A percentile compares a stretch with the other conserved stretches of the same genome.
These are phyloP conservation scores for Dinoponera quadriceps DNA, from an alignment of 1,140 invertebrate genomes.

Conservation along the genomic window DNA sequence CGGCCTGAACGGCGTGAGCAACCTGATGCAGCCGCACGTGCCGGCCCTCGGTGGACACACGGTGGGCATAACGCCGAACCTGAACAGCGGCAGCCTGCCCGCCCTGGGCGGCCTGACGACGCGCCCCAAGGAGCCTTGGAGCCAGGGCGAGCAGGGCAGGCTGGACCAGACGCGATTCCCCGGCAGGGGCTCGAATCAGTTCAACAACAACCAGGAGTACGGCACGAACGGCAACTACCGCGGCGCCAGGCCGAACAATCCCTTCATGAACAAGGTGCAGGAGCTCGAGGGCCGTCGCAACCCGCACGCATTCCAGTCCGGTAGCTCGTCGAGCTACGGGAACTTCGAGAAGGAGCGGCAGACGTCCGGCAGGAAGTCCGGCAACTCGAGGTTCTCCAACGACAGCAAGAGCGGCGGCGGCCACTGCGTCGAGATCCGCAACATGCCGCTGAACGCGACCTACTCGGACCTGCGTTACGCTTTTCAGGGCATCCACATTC, in stretches of 20 bases:
- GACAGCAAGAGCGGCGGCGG: constrained; percentile 74
- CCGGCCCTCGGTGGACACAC: constrained; percentile 69
- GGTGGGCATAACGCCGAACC: constrained; percentile 61
- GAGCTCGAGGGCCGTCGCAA: constrained; percentile 87
- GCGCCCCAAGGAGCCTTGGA: constrained; percentile 75
- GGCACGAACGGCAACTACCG: constrained; percentile 67
- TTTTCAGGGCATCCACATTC: constrained; percentile 92
- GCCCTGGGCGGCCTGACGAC: constrained; percentile 36
- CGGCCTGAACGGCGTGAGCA: constrained; percentile 79
- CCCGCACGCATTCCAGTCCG: constrained; percentile 87
- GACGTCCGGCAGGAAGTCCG: constrained; percentile 65
- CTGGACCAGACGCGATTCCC: constrained; percentile 75
- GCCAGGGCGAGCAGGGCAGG: constrained; percentile 66
- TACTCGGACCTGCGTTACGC: constrained; percentile 93
- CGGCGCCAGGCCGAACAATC: constrained; percentile 70
- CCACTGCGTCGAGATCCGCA: constrained; percentile 90
- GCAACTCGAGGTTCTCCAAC: constrained; percentile 68
- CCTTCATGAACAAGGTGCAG: constrained; percentile 83
- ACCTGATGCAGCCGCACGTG: constrained; percentile 75
- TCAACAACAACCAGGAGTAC: constrained; percentile 68
- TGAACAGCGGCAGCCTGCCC: constrained; percentile 46
- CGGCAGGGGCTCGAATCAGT: constrained; percentile 72
- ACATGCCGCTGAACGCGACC: constrained; percentile 89
- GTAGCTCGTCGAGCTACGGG: constrained; percentile 34
- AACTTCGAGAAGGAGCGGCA: constrained; percentile 69